Evolutionary conservation across 2,113 vertebrate species (phyloP).

Genomic region (Hippoglossus stenolepis): DNA sequence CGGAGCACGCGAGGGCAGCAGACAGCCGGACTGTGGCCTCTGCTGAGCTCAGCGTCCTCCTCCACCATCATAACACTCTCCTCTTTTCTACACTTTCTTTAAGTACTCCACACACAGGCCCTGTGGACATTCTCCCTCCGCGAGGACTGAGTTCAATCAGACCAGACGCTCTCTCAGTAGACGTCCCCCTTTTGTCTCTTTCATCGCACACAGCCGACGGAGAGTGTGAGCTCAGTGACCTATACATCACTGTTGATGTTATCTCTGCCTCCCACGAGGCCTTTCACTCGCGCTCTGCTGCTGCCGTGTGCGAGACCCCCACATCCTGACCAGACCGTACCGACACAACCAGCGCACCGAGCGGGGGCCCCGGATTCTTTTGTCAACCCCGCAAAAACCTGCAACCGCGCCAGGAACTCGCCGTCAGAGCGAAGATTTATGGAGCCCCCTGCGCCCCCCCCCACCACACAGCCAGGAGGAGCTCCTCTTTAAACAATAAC

Average conservation of each 20-base stretch:
- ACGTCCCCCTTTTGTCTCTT: conserved; percentile 22
- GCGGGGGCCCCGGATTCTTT: conserved; percentile 81
- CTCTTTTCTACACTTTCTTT: conserved; percentile 40
- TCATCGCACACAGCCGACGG: conserved; percentile 78
- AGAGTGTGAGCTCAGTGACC: conserved; percentile 77
- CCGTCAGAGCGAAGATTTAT: conserved; percentile 93
- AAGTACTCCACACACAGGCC: conserved; percentile 8
- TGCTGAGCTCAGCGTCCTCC: conserved; percentile 46
- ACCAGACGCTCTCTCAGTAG: conserved; percentile 10
- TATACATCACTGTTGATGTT: conserved; percentile 91
- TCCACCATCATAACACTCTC: conserved; percentile 31
- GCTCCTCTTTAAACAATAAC: conserved; percentile 92
- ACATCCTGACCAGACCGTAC: conserved; percentile 87
- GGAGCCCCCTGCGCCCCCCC: conserved; percentile 80
- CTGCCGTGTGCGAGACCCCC: conserved; percentile 45
- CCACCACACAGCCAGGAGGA: conserved; percentile 87
- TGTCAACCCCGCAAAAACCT: conserved; percentile 88
- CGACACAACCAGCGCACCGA: conserved; percentile 29
- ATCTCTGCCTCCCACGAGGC: conserved; percentile 87
- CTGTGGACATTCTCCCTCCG: conserved; percentile 21
- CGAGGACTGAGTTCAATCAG: conserved; percentile 15
- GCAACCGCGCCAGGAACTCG: conserved; percentile 86
- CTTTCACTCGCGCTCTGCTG: conserved; percentile 48
- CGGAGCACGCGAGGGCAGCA: conserved; percentile 67
- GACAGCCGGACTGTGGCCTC: conserved; percentile 55